Evolutionary conservation across 2,113 vertebrate species (phyloP), one percentile per base, ranked within the genome.

Genomic region (Casuarius casuarius): DNA sequence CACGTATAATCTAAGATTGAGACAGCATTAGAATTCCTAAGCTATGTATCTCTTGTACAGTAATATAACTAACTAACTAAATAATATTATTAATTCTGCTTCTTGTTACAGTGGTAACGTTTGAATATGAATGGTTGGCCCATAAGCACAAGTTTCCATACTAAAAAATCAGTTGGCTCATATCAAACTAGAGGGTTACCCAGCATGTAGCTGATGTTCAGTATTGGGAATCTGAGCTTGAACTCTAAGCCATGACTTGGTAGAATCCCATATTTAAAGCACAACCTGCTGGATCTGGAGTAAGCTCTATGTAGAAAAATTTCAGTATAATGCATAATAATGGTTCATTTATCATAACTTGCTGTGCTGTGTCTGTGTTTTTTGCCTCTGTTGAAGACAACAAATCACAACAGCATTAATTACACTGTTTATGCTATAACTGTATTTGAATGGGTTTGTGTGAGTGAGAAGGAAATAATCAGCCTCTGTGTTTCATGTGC

Each of bases 391-490:
- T 33, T 70, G 59, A 23, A 74, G 22, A 46, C 33, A 63, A 11
- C 2, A 0, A 58, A 86, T 59, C 5, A 79, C 33, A 76, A 11
- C 20, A 63, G 11, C 12, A 12, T 51, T 51, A 42, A 35, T 29
- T 54, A 51, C 10, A 20, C 12, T 74, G 17, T 40, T 1, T 11
- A 21, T n/a, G 14, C 9, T 35, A 14, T 42, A 5, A 51, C 28
- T 21, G 3, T 6, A 56, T 23, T 84, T 73, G 35, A 59, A 44
- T 1, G 0, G 3, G 8, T 22, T 84, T 0, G 0, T 68, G n/a
- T 71, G 42, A 87, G 38, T 10, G n/a, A 67, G 6, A 51, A 65
- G 73, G 56, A 82, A 62, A 18, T 40, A 68, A 77, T 12, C 11
- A 35, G 2, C 7, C 29, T 49, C 18, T 52, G 10, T 70, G 7